Base-by-base conservation (phyloP, 2,888 invertebrate species). In the Brachynemurus nebulosus region DNA sequence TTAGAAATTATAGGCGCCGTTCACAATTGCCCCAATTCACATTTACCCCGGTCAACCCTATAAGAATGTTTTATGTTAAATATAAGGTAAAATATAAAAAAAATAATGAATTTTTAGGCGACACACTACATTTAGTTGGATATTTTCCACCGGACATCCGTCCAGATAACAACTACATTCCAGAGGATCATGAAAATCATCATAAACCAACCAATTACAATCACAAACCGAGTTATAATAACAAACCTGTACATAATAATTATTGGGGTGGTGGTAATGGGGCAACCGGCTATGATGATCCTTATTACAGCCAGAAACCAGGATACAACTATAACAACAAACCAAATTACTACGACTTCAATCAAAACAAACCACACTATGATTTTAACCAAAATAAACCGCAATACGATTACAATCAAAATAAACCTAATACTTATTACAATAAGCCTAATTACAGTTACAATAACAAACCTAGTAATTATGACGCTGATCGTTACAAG, bases 111-210 rank as follows among this genome's bases (percentile, higher is more conserved):
- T 30, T 30, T 30, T 30, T 50, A 55, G 49, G 51, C 59, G 65
- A 64, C 59, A 61, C 62, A 48, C 59, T 62, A 54, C 63, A 65
- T 55, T 58, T 64, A 57, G 62, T 64, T 54, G 60, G 62, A 47
- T 61, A 63, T 56, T 65, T 62, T 52, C 60, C 63, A 37, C 57
- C 62, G 45, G 60, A 58, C 37, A 48, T 51, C 33, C 48, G 45
- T 5, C 47, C 54, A 21, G 56, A 56, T 41, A 55, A 59, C 40
- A 58, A 61, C 48, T 42, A 42, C 21, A 42, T 42, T 8, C 42
- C 42, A 16, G 42, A 25, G 3, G 21, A 23, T 14, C 16, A 14
- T 9, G 40, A 18, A 16, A 38, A 20, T 20, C 17, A 12, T 16
- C 33, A 33, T 33, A 33, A 33, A 33, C 33, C 33, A 33, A 33